Evolutionary conservation across 2,888 invertebrate genomes (phyloP), one percentile per base, ranked within the genome.

Genomic region (Agapostemon virescens): DNA sequence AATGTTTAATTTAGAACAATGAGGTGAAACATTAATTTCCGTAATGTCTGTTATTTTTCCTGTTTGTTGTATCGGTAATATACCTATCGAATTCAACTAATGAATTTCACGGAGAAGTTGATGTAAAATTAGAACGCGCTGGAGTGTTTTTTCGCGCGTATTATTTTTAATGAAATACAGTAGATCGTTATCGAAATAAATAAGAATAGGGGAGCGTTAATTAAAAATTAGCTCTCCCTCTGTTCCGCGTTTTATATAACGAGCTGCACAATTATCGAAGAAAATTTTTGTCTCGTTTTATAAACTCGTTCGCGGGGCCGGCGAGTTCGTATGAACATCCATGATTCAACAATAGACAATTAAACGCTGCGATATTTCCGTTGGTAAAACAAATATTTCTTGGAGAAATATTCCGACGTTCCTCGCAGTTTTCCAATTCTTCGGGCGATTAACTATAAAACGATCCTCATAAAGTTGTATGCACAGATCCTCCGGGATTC

Each of bases 371-470:
- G 20, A 33, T 58, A 30, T 30, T 58, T 33, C 58, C 58, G 20
- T 58, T 33, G 30, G 58, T 3, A 11, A 36, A 63, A 63, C 63
- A 13, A n/a, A 63, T 33, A 63, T 36, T 20, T n/a, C 33, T 3
- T n/a, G 33, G 36, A n/a, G 30, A 36, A 36, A 63, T 7, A 20
- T 30, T 9, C 9, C 2, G 9, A 58, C 58, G 17, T 58, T 20
- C 58, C 30, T 3, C 20, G 58, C 58, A n/a, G 20, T 33, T 63
- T 36, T 63, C 30, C 20, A 63, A 36, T 36, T 63, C n/a, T 36
- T 63, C 63, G 4, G 63, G 20, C 63, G 36, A 36, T 63, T 63
- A 66, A 45, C 36, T 63, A 36, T 69, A 75, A 69, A 69, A 64
- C 30, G 42, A 42, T 42, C 20, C 20, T 11, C 67, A 26, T 20